Conservation (phyloP, 2,113 vertebrate genomes). For the Camelus bactrianus region DNA sequence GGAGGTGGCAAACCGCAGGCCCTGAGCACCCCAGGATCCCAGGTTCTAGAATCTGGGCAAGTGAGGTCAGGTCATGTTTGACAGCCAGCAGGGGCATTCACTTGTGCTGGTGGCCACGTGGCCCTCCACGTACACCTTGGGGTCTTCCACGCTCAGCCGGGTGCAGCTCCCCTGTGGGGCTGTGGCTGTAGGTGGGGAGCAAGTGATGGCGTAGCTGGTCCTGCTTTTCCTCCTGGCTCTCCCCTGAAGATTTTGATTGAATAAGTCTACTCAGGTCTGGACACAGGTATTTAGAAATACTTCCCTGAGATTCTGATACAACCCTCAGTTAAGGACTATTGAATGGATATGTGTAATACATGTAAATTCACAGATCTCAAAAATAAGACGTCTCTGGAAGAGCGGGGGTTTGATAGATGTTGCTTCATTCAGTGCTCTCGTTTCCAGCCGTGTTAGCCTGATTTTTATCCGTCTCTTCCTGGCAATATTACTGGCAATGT, state of each 20-base stretch:
- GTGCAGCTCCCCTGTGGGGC: too few species aligned
- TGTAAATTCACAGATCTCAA: not conserved
- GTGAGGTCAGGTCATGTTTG: not conserved
- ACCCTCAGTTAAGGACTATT: not conserved
- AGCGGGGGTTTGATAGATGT: not conserved
- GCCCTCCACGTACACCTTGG: too few species aligned
- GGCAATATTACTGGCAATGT: not conserved
- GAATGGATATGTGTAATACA: not conserved
- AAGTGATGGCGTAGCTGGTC: too few species aligned
- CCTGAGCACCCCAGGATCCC: too few species aligned
- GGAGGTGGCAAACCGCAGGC: not conserved
- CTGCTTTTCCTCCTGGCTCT: not conserved
- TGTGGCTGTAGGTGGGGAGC: too few species aligned
- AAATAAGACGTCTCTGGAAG: not conserved
- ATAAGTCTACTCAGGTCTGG: not conserved
- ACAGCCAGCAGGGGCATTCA: too few species aligned
- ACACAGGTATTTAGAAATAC: not conserved
- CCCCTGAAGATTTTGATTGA: not conserved
- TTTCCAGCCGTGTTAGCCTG: not conserved
- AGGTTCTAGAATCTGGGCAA: fast-evolving
- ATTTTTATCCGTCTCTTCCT: not conserved
- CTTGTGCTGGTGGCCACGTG: too few species aligned
- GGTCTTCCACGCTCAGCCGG: too few species aligned
- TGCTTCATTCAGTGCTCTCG: not conserved
- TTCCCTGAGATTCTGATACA: not conserved